Conservation (phyloP, 1,140 invertebrate genomes). For the Platorchestia sp. region DNA sequence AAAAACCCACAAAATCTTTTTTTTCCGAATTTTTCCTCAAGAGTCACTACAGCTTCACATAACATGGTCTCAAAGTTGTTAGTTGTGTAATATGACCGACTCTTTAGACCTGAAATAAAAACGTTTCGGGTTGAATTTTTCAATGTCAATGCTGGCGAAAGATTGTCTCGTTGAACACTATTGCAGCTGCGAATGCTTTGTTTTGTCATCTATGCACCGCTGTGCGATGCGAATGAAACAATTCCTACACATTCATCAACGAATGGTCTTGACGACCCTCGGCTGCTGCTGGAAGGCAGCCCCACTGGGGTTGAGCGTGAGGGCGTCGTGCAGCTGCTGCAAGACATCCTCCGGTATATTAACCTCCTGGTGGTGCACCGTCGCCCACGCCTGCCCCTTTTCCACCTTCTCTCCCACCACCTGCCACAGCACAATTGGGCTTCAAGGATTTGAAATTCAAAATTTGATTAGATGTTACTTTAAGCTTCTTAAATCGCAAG, state of each 20-base stretch:
- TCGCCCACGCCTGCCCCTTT: neutral
- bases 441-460: too few species aligned
- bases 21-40: too few species aligned
- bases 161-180: neutral
- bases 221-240: neutral
- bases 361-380: neutral
- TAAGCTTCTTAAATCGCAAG: too few species aligned
- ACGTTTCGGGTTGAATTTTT: neutral
- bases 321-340: neutral
- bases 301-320: neutral
- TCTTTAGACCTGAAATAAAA: neutral
- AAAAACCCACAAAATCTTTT: too few species aligned
- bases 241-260: neutral
- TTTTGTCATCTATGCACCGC: neutral
- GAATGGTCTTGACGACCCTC: neutral
- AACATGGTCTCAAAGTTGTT: neutral
- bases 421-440: neutral
- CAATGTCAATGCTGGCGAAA: neutral
- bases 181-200: neutral
- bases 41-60: neutral
- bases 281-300: neutral
- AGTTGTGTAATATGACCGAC: neutral
- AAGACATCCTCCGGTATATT: neutral
- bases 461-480: too few species aligned
- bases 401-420: conserved; percentile 56